Evolutionary conservation across 2,888 invertebrate genomes (phyloP), one percentile per base, ranked within the genome.

Genomic region (Gastracanthus pulcherrimus): DNA sequence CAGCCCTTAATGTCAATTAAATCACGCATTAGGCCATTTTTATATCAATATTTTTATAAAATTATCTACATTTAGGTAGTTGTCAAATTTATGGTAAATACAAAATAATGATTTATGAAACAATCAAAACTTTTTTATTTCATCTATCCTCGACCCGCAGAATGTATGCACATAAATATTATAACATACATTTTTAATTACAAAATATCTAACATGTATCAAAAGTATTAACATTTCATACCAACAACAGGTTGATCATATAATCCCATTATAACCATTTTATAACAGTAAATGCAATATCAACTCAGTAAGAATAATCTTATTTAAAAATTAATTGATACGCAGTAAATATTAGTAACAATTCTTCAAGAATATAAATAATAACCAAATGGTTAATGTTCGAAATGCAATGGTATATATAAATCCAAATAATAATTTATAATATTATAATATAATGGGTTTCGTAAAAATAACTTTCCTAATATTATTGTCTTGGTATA

Each of bases 81-180:
- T 66, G 38, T 76, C 31, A 51, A 76, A 55, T 36, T 58, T 69
- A 58, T 31, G 67, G 58, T 76, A 41, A 76, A 76, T 58, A 76
- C 13, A 76, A 74, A 51, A 66, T 7, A 76, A 29, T 41, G 5
- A 69, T 76, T 66, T 67, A 31, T 51, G 19, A 66, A 62, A 55
- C 19, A 51, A 58, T 69, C 7, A 9, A 41, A 31, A 16, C 13
- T 7, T 67, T 58, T 76, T 76, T 76, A 76, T 76, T 76, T 76
- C n/a, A 16, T 36, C 13, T 16, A 48, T 75, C 75, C 75, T 64
- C 62, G 31, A 45, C 26, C 31, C 62, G 4, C 2, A 4, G 13
- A 58, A 29, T 58, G n/a, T 38, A 5, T 29, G 51, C 48, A 62
- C 48, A 48, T 62, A 55, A 55, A 55, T 55, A 55, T 55, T 55